phyloP scores from a whole-genome alignment of 2,888 invertebrate species.

The Orthosia gracilis region DNA sequence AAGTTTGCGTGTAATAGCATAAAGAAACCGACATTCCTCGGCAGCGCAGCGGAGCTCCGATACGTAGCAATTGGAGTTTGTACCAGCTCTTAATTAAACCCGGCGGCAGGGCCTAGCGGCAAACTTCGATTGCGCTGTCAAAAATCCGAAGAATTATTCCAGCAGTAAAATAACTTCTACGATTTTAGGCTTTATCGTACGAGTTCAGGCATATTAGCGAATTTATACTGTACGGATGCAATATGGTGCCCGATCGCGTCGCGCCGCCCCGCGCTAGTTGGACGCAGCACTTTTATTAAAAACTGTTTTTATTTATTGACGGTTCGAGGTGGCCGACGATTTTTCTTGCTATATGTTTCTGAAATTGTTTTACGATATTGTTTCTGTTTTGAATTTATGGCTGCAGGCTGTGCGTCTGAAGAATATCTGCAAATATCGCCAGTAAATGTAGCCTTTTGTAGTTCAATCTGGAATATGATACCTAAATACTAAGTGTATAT shows the following conservation, averaged over 20 bases:
- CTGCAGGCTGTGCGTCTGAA: constrained; percentile 35
- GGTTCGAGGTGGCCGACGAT: constrained; percentile 77
- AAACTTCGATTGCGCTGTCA: constrained; percentile 91
- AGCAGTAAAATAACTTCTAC: constrained; percentile 88
- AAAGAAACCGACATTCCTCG: constrained; percentile 73
- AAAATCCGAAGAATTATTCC: constrained; percentile 91
- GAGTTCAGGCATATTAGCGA: constrained; percentile 90
- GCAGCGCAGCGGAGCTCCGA: constrained; percentile 75
- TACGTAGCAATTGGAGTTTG: constrained; percentile 82
- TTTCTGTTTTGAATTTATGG: constrained; percentile 60
- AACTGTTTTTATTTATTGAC: constrained; percentile 89
- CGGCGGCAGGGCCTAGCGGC: constrained; percentile 85
- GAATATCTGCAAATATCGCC: constrained; percentile 46
- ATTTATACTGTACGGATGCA: constrained; percentile 88
- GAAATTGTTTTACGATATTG: constrained; percentile 63
- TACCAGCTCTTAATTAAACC: constrained; percentile 88
- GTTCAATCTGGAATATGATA: background rate
- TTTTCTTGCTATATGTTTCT: constrained; percentile 75
- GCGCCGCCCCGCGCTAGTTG: constrained; percentile 73
- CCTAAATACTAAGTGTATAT: too few species aligned
- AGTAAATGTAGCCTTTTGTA: background rate
- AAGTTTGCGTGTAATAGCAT: constrained; percentile 75
- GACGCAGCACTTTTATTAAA: constrained; percentile 87
- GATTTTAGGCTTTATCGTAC: constrained; percentile 90
- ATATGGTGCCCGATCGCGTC: constrained; percentile 83